Base-by-base conservation (phyloP, 2,113 vertebrate species). In the Campylorhamphus procurvoides region DNA sequence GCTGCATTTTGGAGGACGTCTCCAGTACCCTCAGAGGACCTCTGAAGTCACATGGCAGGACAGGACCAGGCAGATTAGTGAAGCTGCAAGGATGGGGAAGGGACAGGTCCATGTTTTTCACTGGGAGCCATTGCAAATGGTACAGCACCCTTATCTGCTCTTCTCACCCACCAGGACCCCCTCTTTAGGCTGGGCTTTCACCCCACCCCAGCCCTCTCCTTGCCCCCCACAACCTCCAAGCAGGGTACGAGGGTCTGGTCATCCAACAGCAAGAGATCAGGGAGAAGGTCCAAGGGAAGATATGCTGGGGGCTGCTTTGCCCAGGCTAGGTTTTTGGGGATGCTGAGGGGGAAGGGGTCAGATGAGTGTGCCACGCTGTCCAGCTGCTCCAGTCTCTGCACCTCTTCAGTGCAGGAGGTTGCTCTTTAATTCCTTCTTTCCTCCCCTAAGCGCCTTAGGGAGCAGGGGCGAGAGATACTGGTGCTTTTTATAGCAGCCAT, bases 401-500 rank as follows among this genome's bases (percentile, higher is more conserved):
- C 12, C 49, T 50, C 62, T 55, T 66, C 18, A n/a, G 55, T 35
- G 46, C 73, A 71, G 46, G 28, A 90, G 23, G 50, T 47, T 96
- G 88, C 85, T 92, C 62, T 90, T 84, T 92, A 97, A 95, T 87
- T 66, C 58, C 79, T n/a, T 87, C 77, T 93, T 95, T 95, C 84
- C 93, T 95, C 53, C 39, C 55, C 50, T 95, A 97, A 96, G 84
- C 95, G 9, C 92, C 84, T 97, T 96, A 96, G 71, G 84, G 52
- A 90, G 76, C 76, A 83, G 39, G 31, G 42, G n/a, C 0, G 3
- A 81, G 83, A 92, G 81, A 83, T 79, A 83, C 82, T 24, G 20
- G 15, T 76, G 91, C 94, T 96, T 95, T 97, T 96, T 96, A 93
- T 95, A 95, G 94, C 85, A 93, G 72, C 50, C 3, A 0, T 97